Percentiles rank a stretch among this genome's conserved stretches.
These are phyloP conservation scores for Phoebastria nigripes DNA, from an alignment of 2,797 vertebrate genomes.

Conservation along the genomic window DNA sequence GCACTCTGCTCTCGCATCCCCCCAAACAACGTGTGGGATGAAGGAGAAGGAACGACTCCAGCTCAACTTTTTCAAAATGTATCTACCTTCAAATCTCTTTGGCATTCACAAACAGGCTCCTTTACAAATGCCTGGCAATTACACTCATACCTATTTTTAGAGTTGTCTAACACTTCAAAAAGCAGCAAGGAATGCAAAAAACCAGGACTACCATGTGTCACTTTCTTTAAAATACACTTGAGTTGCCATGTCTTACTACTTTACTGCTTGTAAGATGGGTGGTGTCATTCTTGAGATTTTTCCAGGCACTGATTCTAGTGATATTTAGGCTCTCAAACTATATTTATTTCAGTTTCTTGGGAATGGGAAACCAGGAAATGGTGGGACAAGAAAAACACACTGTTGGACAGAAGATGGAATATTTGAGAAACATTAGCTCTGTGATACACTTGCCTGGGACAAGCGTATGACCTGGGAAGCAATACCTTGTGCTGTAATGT, in stretches of 20 bases:
- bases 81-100: not conserved
- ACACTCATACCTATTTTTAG: not conserved
- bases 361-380: not conserved
- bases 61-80: not conserved
- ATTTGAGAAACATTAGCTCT: not conserved
- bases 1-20: fast-evolving
- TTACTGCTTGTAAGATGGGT: not conserved
- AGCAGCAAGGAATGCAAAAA: not conserved
- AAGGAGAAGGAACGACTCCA: not conserved
- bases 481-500: not conserved
- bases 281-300: not conserved
- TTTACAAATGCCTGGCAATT: not conserved
- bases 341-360: not conserved
- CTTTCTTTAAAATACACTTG: not conserved
- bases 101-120: not conserved
- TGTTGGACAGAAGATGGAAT: not conserved
- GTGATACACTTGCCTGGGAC: not conserved
- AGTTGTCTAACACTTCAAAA: slow-evolving; percentile 6
- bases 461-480: not conserved
- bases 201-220: not conserved
- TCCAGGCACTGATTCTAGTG: not conserved
- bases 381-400: not conserved
- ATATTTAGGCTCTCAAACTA: not conserved
- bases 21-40: fast-evolving
- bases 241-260: not conserved